Base-by-base conservation (phyloP, 1,140 invertebrate genomes). In the Phymorhynchus buccinoides region DNA sequence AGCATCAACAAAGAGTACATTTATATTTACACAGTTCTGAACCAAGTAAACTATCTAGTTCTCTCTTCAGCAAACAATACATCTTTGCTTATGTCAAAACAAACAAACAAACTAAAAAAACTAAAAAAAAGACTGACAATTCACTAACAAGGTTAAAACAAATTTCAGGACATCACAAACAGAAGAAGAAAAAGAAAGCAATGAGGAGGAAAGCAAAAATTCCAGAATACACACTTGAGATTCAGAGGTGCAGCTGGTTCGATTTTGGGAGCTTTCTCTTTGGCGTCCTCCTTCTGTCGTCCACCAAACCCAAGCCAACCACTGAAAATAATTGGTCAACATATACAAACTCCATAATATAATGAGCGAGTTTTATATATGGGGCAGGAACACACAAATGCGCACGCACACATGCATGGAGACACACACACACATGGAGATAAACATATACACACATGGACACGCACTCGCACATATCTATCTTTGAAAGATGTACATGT, bases 201-300 rank as follows among this genome's bases (percentile, higher is more conserved):
- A 1, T 9, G 22, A 52, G 22, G 12, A 52, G 48, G 22, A 52
- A 52, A n/a, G n/a, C 12, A 12, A 62, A 27, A 22, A 85, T 3
- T 2, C 71, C 3, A 80, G 7, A 18, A 75, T 18, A 83, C 42
- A 71, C 84, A 93, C 88, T 93, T 89, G 91, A 93, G 88, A 52
- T 87, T 87, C 79, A 95, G 88, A 71, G 92, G 90, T 14, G 93
- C 93, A 32, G 93, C 92, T 75, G 94, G 94, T 90, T 95, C 95
- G 86, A 95, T 94, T 86, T 94, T 94, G 1, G 93, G 92, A 66
- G 91, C 93, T 86, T 91, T 91, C 73, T 92, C 90, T 86, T 91
- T 91, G 18, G 86, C 80, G 30, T 93, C 92, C 39, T 90, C 90
- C 85, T 89, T 89, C 6, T 84, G 82, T 77, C 88, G 89, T 42